Evolutionary conservation across 2,888 invertebrate species (phyloP), one percentile per base, ranked within the genome.

Genomic region (Leptothorax acervorum): DNA sequence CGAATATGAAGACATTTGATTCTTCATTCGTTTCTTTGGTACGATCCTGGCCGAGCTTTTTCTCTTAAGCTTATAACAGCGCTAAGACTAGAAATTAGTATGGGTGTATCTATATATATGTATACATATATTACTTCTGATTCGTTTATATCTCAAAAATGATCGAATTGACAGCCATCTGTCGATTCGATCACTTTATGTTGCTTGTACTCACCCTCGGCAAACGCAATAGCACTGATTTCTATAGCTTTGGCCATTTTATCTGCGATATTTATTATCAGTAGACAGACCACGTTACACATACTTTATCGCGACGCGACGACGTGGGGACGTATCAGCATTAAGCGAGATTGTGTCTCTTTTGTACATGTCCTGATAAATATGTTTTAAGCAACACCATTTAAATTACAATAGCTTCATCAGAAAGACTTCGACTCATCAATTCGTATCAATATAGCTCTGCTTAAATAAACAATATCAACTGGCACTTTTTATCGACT

Each of bases 291-390:
- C 11, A 60, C 31, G 31, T 31, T 31, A 42, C 12, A 62, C 63
- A 75, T 15, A 39, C 5, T 62, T 74, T 75, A 75, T 75, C 62
- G n/a, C 31, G 3, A 74, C 15, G 8, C 12, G n/a, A 51, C 42
- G 1, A 45, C 2, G 11, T 55, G 28, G 28, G 55, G 23, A 23
- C 8, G 9, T 65, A 76, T 55, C 28, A 42, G 6, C n/a, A 31
- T 12, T 55, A 55, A 45, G 31, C 1, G 35, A 55, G 12, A 65
- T 55, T 66, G 28, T 31, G 18, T 3, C 0, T 68, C 31, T 23
- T 31, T 78, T 57, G 5, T 78, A 66, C 23, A 4, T 23, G 11
- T 18, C 12, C 3, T 55, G 42, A 55, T 55, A 55, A 66, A 31
- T n/a, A 11, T 55, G n/a, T 45, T 35, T 57, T 55, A 55, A 42